These are phyloP conservation scores for Standfussiana lucernea DNA, from an alignment of 2,888 invertebrate genomes.

Conservation along the genomic window DNA sequence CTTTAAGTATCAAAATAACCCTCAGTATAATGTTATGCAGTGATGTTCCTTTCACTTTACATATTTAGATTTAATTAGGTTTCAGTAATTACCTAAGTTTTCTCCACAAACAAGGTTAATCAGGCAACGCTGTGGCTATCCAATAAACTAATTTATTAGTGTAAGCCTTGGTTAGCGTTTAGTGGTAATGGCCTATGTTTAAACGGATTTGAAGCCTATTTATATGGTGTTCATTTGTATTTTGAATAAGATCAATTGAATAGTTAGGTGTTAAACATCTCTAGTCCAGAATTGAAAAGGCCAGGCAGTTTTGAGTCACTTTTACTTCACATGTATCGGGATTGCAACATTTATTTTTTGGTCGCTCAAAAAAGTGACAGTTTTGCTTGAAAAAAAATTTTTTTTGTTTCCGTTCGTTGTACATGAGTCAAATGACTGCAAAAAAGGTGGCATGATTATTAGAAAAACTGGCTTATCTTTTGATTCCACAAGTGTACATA, in stretches of 20 bases:
- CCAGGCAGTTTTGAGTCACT: no score
- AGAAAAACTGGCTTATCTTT: neutral
- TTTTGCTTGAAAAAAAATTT: no score
- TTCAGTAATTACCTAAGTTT: slow-evolving; percentile 39
- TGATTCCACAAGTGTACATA: neutral
- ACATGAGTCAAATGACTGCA: no score
- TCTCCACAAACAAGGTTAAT: slow-evolving; percentile 26
- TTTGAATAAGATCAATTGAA: neutral
- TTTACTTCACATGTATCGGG: neutral
- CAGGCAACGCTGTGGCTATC: slow-evolving; percentile 23
- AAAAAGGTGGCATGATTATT: no score
- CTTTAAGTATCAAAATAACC: neutral
- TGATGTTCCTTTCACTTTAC: neutral
- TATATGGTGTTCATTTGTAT: neutral
- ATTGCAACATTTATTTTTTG: neutral
- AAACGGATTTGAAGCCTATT: neutral
- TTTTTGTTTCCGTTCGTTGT: no score
- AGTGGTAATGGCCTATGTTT: slow-evolving; percentile 1
- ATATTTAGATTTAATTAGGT: slow-evolving; percentile 30
- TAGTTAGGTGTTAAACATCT: neutral
- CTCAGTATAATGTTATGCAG: neutral
- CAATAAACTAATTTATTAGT: slow-evolving; percentile 46
- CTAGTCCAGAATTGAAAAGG: neutral
- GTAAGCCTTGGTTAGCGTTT: slow-evolving; percentile 9
- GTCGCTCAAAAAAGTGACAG: neutral